Evolutionary conservation across 2,888 invertebrate genomes (phyloP), one percentile per base, ranked within the genome.

Genomic region (Pyralis farinalis): DNA sequence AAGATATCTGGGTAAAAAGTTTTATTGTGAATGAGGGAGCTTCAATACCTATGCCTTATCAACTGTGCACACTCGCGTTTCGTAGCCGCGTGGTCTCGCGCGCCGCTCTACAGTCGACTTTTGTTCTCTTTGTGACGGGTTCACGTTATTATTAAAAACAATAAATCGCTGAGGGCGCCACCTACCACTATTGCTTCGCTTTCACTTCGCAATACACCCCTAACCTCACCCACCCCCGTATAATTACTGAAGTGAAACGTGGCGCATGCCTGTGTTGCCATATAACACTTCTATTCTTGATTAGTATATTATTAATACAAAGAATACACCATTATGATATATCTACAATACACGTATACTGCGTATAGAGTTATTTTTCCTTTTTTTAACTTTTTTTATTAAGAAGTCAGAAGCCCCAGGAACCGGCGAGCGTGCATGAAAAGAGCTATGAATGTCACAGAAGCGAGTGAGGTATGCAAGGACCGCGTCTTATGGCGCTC

Each of bases 91-190:
- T 39, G 38, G 21, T 36, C 53, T 45, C 57, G 56, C 58, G 66
- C 63, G 63, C 67, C 71, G 69, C 65, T 69, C 67, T 63, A 55
- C 58, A 63, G 69, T 70, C 71, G 72, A 80, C 81, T 87, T 85
- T 86, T 83, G 84, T 85, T 82, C 85, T 79, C 81, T 86, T 87
- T 86, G 83, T 85, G 81, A 81, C 79, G 72, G 16, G 70, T 76
- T 81, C 85, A 79, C 85, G 85, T 85, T 87, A 88, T 89, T 89
- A 89, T 88, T 89, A 87, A 88, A 88, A 88, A 87, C 88, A 87
- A 89, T 88, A 89, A 89, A 88, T 89, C 85, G 86, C 83, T 73
- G 83, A 79, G 82, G 77, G 81, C 81, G 75, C 81, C 77, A 83
- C 80, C 81, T 82, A 82, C 81, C 77, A 83, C 84, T 84, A 85